phyloP scores from a whole-genome alignment of 23 tunicate species.

The Corella eumyota region DNA sequence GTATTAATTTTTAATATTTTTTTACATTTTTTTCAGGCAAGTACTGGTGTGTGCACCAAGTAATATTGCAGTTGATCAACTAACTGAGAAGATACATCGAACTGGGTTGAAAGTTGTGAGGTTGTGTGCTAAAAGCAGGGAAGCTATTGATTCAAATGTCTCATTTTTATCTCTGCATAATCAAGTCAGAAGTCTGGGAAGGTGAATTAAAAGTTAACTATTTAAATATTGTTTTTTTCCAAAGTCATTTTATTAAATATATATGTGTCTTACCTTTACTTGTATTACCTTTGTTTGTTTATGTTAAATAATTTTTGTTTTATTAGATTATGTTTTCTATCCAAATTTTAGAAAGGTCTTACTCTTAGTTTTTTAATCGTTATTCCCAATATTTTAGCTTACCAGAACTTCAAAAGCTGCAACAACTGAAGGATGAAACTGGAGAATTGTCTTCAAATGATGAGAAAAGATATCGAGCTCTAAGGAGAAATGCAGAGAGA shows the following conservation, averaged over 20 bases:
- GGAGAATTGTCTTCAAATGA: conserved; percentile 94
- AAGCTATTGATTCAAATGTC: conserved; percentile 95
- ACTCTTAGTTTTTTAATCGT: too few species aligned
- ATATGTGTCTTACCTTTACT: too few species aligned
- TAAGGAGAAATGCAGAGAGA: conserved; percentile 87
- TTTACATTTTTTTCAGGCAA: conserved; percentile 35
- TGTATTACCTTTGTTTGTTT: too few species aligned
- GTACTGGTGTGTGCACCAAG: conserved; percentile 96
- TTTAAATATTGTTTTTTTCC: too few species aligned
- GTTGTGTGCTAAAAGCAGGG: conserved; percentile 97
- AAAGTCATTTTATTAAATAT: too few species aligned
- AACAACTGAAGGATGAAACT: conserved; percentile 90
- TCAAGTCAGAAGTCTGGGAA: conserved; percentile 90
- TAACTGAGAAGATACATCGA: conserved; percentile 95
- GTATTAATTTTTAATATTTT: neutral
- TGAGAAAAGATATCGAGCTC: conserved; percentile 82
- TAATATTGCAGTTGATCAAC: conserved; percentile 97
- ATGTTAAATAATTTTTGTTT: too few species aligned
- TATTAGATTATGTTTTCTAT: too few species aligned
- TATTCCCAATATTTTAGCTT: too few species aligned
- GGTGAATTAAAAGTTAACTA: too few species aligned
- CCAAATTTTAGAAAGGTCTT: too few species aligned
- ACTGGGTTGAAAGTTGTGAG: conserved; percentile 96
- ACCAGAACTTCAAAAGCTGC: conserved; percentile 93
- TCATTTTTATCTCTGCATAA: conserved; percentile 86